Conservation (phyloP, 1,140 invertebrate genomes). For the Triops cancriformis region DNA sequence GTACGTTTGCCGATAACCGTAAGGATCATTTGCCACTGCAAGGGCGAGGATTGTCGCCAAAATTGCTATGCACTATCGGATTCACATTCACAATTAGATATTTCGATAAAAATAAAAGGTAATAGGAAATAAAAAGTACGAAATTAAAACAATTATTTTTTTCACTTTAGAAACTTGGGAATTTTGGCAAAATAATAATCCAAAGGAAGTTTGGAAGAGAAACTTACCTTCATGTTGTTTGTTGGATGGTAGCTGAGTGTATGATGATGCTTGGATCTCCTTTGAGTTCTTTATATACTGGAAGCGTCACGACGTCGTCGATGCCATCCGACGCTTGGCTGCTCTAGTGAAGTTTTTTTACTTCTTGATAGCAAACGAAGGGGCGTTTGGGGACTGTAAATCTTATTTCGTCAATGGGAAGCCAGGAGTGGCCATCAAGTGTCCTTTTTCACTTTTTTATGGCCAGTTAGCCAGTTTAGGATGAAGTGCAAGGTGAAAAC, state of each 20-base stretch:
- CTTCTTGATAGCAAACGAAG: neutral
- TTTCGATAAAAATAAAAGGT: neutral
- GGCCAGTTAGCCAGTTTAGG: neutral
- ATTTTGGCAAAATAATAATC: no score
- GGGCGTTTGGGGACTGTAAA: neutral
- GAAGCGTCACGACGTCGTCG: neutral
- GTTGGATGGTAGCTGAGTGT: neutral
- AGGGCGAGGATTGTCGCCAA: neutral
- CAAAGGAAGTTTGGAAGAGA: neutral
- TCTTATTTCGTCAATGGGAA: neutral
- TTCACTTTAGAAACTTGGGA: no score
- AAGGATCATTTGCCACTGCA: neutral
- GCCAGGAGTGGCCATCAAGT: neutral
- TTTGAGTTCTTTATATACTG: neutral
- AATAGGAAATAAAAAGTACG: no score
- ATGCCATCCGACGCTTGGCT: neutral
- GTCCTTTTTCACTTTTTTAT: neutral
- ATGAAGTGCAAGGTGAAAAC: no score
- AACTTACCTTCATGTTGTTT: neutral
- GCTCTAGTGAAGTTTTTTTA: neutral
- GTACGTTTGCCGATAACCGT: neutral
- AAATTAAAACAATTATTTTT: no score
- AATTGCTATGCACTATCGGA: neutral
- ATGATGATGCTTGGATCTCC: neutral
- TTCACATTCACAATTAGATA: no score